Percentiles rank a stretch among this genome's conserved stretches.
Evolutionary conservation across 2,797 vertebrate genomes (phyloP).

Genomic region (Poecilia gillii): DNA sequence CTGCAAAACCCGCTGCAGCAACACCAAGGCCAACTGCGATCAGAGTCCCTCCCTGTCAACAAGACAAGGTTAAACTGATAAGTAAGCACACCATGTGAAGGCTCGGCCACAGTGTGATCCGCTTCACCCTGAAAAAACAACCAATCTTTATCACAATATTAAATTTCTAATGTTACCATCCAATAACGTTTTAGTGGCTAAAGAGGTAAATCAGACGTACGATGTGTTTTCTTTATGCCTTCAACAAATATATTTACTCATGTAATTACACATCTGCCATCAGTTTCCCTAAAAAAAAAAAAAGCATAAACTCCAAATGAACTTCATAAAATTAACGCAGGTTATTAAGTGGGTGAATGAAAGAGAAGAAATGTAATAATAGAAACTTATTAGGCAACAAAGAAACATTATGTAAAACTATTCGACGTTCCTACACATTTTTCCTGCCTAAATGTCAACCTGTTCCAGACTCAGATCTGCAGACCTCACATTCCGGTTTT

Average conservation of each 20-base stretch:
- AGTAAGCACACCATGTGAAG: not conserved
- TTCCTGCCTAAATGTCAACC: not conserved
- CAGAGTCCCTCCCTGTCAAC: conserved; percentile 82
- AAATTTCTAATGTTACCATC: not conserved
- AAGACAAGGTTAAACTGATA: not conserved
- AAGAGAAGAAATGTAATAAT: not conserved
- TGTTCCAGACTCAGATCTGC: not conserved
- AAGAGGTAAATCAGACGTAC: not conserved
- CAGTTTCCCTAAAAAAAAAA: not conserved
- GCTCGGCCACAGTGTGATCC: not conserved
- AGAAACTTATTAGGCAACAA: not conserved
- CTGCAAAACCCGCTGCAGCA: conserved; percentile 89
- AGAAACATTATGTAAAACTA: not conserved
- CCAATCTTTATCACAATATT: not conserved
- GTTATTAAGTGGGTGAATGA: not conserved
- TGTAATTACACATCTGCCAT: not conserved
- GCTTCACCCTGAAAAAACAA: not conserved
- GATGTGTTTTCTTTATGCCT: not conserved
- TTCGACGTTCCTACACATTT: not conserved
- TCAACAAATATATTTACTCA: not conserved
- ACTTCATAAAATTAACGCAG: not conserved
- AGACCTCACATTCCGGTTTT: not conserved
- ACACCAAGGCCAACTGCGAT: conserved; percentile 90
- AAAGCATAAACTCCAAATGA: not conserved
- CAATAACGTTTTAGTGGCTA: not conserved